Conservation (phyloP, 2,888 invertebrate genomes). For the Dicyrtomina minuta region DNA sequence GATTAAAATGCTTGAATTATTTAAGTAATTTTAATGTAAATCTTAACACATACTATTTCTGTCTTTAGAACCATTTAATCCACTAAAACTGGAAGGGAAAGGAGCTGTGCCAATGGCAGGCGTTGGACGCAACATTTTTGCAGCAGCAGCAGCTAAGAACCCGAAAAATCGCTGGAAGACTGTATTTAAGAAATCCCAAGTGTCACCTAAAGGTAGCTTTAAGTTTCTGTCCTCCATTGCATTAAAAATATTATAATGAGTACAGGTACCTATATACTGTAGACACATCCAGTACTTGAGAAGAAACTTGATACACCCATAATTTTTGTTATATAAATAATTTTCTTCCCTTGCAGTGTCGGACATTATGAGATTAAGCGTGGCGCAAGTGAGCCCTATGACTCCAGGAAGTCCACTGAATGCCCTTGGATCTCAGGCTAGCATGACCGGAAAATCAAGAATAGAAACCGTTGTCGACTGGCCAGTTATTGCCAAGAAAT, state of each 20-base stretch:
- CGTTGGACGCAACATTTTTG: slow-evolving; percentile 35
- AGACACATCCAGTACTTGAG: too few species aligned
- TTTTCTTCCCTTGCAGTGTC: slow-evolving; percentile 41
- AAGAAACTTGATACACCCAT: too few species aligned
- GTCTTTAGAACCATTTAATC: slow-evolving; percentile 47
- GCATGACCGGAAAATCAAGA: slow-evolving; percentile 76
- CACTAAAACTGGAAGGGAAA: slow-evolving; percentile 49
- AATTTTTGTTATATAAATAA: too few species aligned
- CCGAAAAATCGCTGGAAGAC: slow-evolving; percentile 49
- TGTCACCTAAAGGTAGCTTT: slow-evolving; percentile 49
- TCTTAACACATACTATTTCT: too few species aligned
- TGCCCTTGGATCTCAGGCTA: slow-evolving; percentile 43
- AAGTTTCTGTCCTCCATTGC: too few species aligned
- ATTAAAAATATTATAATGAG: too few species aligned
- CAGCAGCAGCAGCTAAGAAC: slow-evolving; percentile 39
- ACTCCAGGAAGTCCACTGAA: slow-evolving; percentile 45
- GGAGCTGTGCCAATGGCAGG: slow-evolving; percentile 36
- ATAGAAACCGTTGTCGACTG: slow-evolving; percentile 90
- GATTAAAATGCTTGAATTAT: too few species aligned
- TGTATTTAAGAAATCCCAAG: slow-evolving; percentile 50
- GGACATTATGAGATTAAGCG: slow-evolving; percentile 52
- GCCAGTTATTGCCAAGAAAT: slow-evolving; percentile 86
- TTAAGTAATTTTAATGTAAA: too few species aligned
- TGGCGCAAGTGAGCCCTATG: slow-evolving; percentile 52
- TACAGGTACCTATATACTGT: too few species aligned